phyloP scores from a whole-genome alignment of 2,888 invertebrate species.

The Blastobasis lacticolella region DNA sequence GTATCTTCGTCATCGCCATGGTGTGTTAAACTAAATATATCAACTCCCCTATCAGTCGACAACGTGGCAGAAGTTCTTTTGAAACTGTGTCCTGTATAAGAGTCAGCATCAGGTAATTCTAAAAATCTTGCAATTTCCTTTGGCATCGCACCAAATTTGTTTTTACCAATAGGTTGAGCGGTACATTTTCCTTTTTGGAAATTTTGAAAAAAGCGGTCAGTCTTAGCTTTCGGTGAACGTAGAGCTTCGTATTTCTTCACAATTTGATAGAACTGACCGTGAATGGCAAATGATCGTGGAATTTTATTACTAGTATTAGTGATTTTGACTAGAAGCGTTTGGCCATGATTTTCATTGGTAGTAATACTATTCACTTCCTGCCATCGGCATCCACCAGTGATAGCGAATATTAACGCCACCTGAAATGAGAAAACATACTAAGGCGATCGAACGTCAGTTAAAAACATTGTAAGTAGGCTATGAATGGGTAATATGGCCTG shows the following conservation, averaged over 20 bases:
- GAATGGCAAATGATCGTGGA: conserved; percentile 9
- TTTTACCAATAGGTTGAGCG: conserved; percentile 11
- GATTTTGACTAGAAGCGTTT: conserved; percentile 7
- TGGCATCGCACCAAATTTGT: conserved; percentile 15
- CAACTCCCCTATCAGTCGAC: neutral
- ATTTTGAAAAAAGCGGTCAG: conserved; percentile 13
- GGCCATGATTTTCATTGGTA: conserved; percentile 9
- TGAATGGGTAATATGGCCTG: too few species aligned
- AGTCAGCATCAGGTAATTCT: conserved; percentile 7
- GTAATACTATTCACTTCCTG: conserved; percentile 7
- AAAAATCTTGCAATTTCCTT: conserved; percentile 15
- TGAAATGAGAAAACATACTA: conserved; percentile 1
- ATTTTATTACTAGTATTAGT: conserved; percentile 13
- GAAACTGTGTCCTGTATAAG: neutral
- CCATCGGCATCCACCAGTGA: conserved; percentile 12
- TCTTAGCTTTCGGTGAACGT: conserved; percentile 10
- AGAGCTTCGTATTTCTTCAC: conserved; percentile 12
- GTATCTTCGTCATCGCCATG: neutral
- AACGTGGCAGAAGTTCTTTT: conserved; percentile 3
- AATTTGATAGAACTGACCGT: conserved; percentile 4
- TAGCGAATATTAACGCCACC: conserved; percentile 14
- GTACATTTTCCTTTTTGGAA: conserved; percentile 15
- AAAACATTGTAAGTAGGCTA: too few species aligned
- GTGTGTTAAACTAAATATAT: neutral
- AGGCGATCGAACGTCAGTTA: too few species aligned